Evolutionary conservation across 37 sponge, comb jelly and placozoan species (phyloP), one percentile per base, ranked within the genome.

Genomic region (Cliona cf. orientalis): DNA sequence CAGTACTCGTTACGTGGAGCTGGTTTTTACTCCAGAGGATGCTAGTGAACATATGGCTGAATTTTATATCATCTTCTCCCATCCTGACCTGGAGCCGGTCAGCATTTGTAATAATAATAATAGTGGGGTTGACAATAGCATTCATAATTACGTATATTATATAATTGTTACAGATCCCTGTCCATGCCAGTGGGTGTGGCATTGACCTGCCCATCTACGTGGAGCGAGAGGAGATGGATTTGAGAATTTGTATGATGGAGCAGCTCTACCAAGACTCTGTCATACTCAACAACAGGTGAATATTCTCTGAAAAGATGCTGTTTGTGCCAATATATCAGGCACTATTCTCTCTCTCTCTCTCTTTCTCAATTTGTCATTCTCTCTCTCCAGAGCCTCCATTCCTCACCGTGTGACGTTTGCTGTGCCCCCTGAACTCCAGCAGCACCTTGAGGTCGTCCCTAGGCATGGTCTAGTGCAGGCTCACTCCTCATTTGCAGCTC

Each of bases 181-280:
- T 96, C 9, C 12, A 46, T 36, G 94, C 71, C 2, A 9, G 23
- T 12, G 97, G 94, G 0, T 34, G 65, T 41, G 86, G 83, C 37
- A 53, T 80, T 31, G 91, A 90, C 46, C 67, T 96, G 6, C 93
- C 97, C 2, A 73, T 96, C 1, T 90, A 71, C 49, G 71, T 87
- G 19, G 80, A 93, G 71, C 76, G 65, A 44, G 88, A 93, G 66
- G 81, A 28, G 25, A 87, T 92, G 25, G 90, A 95, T 36, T 69
- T 97, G 39, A 61, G 66, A 5, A 86, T 92, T 25, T 97, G 98
- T 64, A 87, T 86, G 80, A 29, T 86, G 41, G 93, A 89, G 36
- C 55, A 76, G 35, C 83, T 92, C 59, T 97, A 97, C 75, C 98
- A 97, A 65, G 84, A 86, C 58, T 89, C 95, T 33, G 62, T 97